A percentile compares a stretch with the other conserved stretches of the same genome.
These are phyloP conservation scores for Acromyrmex heyeri DNA, from an alignment of 1,140 invertebrate species.

Conservation along the genomic window DNA sequence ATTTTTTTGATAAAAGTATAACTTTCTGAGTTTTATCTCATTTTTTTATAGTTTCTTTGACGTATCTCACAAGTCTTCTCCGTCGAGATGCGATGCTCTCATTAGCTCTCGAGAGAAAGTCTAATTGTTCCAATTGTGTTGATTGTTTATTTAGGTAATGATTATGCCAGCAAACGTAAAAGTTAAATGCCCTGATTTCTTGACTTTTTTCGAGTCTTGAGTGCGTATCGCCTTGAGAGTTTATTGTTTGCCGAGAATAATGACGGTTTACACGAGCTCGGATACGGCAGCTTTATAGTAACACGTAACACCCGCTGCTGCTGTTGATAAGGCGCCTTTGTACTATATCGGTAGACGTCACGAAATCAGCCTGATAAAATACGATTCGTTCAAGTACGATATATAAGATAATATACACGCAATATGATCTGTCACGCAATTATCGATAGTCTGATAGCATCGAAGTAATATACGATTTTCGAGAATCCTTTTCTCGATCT, in stretches of 20 bases:
- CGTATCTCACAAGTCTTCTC: neutral
- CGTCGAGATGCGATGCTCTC: neutral
- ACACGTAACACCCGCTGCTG: slow-evolving; percentile 70
- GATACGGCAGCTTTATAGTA: slow-evolving; percentile 62
- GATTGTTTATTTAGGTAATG: slow-evolving; percentile 18
- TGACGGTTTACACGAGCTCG: slow-evolving; percentile 52
- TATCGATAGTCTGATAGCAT: slow-evolving; percentile 18
- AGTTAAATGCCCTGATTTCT: slow-evolving; percentile 12
- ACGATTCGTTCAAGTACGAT: slow-evolving; percentile 57
- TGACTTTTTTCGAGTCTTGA: slow-evolving; percentile 12
- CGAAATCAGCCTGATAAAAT: slow-evolving; percentile 63
- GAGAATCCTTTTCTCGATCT: neutral
- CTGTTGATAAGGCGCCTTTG: slow-evolving; percentile 69
- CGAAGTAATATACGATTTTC: neutral
- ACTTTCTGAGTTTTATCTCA: neutral
- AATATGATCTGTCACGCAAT: slow-evolving; percentile 36
- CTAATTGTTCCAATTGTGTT: neutral
- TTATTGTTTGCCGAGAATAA: slow-evolving; percentile 64
- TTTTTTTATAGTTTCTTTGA: neutral
- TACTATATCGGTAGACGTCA: slow-evolving; percentile 71
- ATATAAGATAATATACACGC: slow-evolving; percentile 46
- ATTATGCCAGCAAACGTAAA: neutral
- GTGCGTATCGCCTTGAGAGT: neutral
- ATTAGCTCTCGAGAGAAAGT: neutral
- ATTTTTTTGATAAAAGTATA: neutral